Percentiles rank a stretch among this genome's conserved stretches.
These are phyloP conservation scores for Thera obeliscata DNA, from an alignment of 2,888 invertebrate species.

Conservation along the genomic window DNA sequence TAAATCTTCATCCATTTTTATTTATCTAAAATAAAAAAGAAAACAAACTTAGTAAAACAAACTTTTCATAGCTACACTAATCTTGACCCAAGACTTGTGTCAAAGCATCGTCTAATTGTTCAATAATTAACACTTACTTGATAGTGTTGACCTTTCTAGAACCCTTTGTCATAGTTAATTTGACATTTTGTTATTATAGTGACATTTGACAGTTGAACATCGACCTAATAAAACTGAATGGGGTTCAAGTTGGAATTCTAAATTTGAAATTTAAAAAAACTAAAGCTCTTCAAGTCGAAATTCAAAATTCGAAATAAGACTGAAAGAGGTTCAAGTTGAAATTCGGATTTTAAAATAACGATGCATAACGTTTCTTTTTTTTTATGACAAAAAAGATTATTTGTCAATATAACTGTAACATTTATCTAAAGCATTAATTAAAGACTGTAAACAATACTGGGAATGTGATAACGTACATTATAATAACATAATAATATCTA, in stretches of 20 bases:
- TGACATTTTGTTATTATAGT: constrained; percentile 32
- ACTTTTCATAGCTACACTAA: not conserved
- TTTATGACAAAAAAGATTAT: not conserved
- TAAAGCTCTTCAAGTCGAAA: too few species aligned
- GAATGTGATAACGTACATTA: constrained; percentile 49
- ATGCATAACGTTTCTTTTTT: not conserved
- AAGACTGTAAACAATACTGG: constrained; percentile 21
- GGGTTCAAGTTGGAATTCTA: not conserved
- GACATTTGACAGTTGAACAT: constrained; percentile 29
- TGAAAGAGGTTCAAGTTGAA: too few species aligned
- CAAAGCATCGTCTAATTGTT: constrained; percentile 22
- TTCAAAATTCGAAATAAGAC: too few species aligned
- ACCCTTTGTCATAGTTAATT: constrained; percentile 28
- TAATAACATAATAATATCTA: constrained; percentile 28
- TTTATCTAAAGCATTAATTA: not conserved
- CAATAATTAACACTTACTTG: constrained; percentile 28
- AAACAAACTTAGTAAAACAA: too few species aligned
- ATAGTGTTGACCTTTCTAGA: constrained; percentile 22
- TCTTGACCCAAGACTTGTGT: constrained; percentile 4
- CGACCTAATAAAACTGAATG: constrained; percentile 25
- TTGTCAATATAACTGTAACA: not conserved
- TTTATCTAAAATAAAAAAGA: too few species aligned
- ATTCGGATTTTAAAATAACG: not conserved
- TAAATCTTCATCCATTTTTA: too few species aligned
- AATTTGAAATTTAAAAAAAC: too few species aligned